Percentiles rank a stretch among this genome's conserved stretches.
Evolutionary conservation across 1,140 invertebrate species (phyloP).

Genomic region (Hylaeus volcanicus): DNA sequence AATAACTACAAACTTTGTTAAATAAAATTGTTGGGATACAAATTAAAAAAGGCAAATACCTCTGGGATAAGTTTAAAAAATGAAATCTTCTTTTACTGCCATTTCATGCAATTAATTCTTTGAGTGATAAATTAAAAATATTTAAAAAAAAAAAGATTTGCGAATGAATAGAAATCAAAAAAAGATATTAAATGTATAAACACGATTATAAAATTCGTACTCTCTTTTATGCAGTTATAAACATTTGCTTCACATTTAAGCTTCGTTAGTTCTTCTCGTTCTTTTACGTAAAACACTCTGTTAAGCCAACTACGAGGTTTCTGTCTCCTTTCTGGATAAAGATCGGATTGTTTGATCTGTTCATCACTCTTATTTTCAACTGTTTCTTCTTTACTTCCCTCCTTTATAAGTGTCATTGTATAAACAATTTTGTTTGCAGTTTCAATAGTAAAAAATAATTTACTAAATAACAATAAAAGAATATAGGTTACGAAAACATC

Average conservation of each 20-base stretch:
- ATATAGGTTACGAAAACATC: no score
- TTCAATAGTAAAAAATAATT: no score
- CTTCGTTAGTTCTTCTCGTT: constrained; percentile 85
- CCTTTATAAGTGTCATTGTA: constrained; percentile 6
- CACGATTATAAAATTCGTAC: constrained; percentile 79
- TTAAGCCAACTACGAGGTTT: constrained; percentile 81
- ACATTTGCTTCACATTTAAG: constrained; percentile 92
- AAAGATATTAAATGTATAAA: constrained; percentile 4
- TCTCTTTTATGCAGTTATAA: constrained; percentile 87
- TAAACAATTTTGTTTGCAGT: neutral
- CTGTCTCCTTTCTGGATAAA: constrained; percentile 90
- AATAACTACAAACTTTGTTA: no score
- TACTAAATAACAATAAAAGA: no score
- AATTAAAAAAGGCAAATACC: no score
- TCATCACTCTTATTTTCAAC: neutral
- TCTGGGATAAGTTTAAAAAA: no score
- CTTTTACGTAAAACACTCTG: constrained; percentile 83
- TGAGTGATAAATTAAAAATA: constrained; percentile 14
- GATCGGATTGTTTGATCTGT: constrained; percentile 78
- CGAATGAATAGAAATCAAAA: constrained; percentile 3
- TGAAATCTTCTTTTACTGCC: no score
- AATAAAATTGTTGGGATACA: no score
- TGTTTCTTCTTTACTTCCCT: neutral
- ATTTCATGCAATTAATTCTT: neutral
- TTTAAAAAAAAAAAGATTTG: neutral